phyloP scores from a whole-genome alignment of 1,140 invertebrate species.

The Rhyzopertha dominica region DNA sequence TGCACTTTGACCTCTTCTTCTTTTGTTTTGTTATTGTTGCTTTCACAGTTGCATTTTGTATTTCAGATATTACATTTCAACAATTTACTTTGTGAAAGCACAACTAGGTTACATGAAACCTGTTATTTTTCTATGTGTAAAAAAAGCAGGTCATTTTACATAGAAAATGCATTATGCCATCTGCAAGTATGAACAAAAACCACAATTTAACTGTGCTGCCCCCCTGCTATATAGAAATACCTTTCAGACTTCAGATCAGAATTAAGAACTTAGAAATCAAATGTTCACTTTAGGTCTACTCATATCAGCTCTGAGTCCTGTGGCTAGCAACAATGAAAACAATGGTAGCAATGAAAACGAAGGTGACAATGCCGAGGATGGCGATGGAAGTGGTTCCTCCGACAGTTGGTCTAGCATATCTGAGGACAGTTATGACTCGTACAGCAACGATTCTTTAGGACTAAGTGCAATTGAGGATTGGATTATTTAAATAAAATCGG shows the following conservation, averaged over 20 bases:
- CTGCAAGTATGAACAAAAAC: neutral
- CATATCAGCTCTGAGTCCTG: too few relatives aligned
- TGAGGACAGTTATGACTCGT: constrained; percentile 17
- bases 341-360: constrained; percentile 53
- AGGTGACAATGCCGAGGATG: constrained; percentile 40
- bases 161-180: neutral
- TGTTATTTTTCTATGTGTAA: too few relatives aligned
- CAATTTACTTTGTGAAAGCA: too few relatives aligned
- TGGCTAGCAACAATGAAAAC: constrained; percentile 26
- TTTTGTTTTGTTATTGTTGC: too few relatives aligned
- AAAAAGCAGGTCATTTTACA: too few relatives aligned
- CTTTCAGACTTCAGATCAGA: too few relatives aligned
- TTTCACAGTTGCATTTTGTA: too few relatives aligned
- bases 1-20: too few relatives aligned
- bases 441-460: constrained; percentile 13
- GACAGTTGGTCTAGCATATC: constrained; percentile 20
- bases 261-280: too few relatives aligned
- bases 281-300: too few relatives aligned
- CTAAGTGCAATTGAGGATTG: constrained; percentile 19
- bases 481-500: constrained; percentile 8
- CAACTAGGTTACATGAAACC: too few relatives aligned
- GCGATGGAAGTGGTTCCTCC: constrained; percentile 25
- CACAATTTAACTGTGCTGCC: neutral
- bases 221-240: constrained; percentile 2
- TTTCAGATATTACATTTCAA: too few relatives aligned